Conservation (phyloP, 2,888 invertebrate genomes). For the Ethmia dodecea region DNA sequence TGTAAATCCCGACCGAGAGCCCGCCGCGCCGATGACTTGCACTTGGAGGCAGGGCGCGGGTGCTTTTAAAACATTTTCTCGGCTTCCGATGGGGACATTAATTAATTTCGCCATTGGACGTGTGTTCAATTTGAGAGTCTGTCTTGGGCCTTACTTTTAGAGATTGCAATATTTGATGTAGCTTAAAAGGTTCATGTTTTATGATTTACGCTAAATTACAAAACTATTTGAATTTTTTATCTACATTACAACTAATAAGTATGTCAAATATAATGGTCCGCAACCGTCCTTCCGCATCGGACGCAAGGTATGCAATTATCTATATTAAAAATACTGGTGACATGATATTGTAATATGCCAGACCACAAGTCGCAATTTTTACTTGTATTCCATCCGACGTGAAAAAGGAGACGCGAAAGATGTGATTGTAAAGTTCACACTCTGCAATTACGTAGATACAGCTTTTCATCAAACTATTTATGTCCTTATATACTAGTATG, state of each 20-base stretch:
- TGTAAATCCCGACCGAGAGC: constrained; percentile 49
- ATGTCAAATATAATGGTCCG: no score
- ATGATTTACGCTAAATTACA: no score
- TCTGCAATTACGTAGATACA: neutral
- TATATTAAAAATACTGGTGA: no score
- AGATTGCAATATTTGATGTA: neutral
- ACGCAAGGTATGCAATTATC: no score
- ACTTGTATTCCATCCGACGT: no score
- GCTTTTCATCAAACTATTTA: neutral
- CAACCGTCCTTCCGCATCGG: no score
- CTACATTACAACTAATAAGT: no score
- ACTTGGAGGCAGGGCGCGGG: constrained; percentile 26
- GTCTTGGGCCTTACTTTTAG: constrained; percentile 30
- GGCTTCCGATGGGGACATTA: constrained; percentile 50
- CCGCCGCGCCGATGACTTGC: constrained; percentile 61
- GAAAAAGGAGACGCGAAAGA: no score
- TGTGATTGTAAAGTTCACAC: no score
- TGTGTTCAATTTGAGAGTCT: constrained; percentile 52
- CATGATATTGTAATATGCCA: no score
- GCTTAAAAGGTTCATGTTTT: neutral
- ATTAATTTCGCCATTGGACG: constrained; percentile 63
- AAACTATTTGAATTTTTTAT: no score
- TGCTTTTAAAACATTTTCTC: constrained; percentile 56
- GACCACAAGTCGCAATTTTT: no score
- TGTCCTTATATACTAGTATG: constrained; percentile 24